phyloP scores from a whole-genome alignment of 2,113 vertebrate genomes.

The Gymnobelideus leadbeateri region DNA sequence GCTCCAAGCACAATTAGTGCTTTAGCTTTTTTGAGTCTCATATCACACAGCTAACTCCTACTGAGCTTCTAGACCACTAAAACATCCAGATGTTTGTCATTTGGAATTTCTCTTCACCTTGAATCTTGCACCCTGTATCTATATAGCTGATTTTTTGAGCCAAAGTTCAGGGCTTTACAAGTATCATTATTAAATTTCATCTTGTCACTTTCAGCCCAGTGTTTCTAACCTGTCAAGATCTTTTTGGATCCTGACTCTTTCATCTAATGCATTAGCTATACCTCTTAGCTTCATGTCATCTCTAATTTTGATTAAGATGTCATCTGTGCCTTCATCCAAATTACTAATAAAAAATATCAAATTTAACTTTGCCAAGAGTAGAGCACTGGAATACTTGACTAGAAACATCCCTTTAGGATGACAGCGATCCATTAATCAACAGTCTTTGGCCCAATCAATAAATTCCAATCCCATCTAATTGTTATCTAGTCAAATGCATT shows the following conservation, averaged over 20 bases:
- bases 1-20: neutral
- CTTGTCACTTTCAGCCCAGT: slow-evolving; percentile 7
- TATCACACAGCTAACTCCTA: neutral
- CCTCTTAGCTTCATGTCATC: slow-evolving; percentile 5
- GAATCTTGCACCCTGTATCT: neutral
- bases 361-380: neutral
- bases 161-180: neutral
- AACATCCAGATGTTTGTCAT: neutral
- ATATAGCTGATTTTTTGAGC: neutral
- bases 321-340: slow-evolving; percentile 5
- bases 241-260: neutral
- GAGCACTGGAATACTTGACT: neutral
- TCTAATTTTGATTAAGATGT: slow-evolving; percentile 4
- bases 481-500: neutral
- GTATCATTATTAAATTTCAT: neutral
- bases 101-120: neutral
- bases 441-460: neutral
- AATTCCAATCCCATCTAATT: neutral
- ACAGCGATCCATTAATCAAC: neutral
- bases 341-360: slow-evolving; percentile 8
- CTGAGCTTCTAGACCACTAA: neutral
- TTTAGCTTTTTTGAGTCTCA: neutral
- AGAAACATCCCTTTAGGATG: neutral
- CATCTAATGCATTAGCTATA: slow-evolving; percentile 10
- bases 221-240: slow-evolving; percentile 2